Conservation (phyloP, 2,113 vertebrate genomes). For the Nerophis lumbriciformis region DNA sequence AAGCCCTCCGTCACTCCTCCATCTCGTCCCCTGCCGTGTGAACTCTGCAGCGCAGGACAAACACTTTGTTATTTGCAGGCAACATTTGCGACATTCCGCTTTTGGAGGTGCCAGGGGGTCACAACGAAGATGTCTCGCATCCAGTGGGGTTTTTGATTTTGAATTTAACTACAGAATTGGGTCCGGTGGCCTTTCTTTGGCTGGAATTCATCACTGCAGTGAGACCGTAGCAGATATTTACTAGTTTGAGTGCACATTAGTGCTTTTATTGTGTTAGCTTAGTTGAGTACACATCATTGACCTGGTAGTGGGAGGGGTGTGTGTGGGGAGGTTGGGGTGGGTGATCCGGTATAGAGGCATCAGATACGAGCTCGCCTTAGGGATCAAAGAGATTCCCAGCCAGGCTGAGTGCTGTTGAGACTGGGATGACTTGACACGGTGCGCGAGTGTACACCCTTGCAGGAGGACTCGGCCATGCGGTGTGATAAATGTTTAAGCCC, state of each 20-base stretch:
- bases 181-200: no score
- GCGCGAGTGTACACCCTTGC: neutral
- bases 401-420: slow-evolving; percentile 47
- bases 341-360: slow-evolving; percentile 13
- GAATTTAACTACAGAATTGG: no score
- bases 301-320: neutral
- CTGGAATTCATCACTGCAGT: neutral
- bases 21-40: slow-evolving; percentile 12
- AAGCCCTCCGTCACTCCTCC: slow-evolving; percentile 20
- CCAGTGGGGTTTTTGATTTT: no score
- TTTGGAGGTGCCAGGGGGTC: neutral
- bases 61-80: neutral
- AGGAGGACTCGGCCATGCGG: slow-evolving; percentile 29
- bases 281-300: slow-evolving; percentile 9
- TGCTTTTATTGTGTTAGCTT: slow-evolving; percentile 6
- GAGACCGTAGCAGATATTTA: neutral
- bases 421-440: slow-evolving; percentile 43
- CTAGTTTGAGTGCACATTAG: neutral
- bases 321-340: neutral
- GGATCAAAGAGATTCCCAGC: slow-evolving; percentile 62
- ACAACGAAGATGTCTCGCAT: neutral
- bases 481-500: slow-evolving; percentile 57
- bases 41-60: slow-evolving; percentile 14
- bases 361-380: slow-evolving; percentile 19
- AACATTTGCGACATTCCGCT: neutral